Conservation (phyloP, 2,113 vertebrate species). For the Zosterops hypoxanthus region DNA sequence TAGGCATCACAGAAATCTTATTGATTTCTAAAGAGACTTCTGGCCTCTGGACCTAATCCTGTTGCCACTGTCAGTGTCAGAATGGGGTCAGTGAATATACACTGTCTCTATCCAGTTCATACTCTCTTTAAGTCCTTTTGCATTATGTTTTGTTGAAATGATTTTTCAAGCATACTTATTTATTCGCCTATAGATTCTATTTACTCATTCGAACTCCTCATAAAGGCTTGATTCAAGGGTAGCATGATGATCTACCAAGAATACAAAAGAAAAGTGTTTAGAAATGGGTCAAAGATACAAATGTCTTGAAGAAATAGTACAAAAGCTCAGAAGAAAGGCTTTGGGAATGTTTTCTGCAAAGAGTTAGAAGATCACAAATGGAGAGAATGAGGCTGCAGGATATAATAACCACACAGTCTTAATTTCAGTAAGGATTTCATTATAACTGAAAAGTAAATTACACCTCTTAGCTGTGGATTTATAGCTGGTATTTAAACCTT, state of each 20-base stretch:
- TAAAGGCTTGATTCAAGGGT: not conserved
- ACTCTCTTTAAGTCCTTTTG: not conserved
- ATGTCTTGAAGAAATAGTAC: not conserved
- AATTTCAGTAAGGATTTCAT: not conserved
- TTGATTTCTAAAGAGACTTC: not conserved
- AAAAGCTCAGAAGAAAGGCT: not conserved
- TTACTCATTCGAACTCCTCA: not conserved
- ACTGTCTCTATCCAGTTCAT: not conserved
- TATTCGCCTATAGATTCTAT: not conserved
- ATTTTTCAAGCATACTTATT: not conserved
- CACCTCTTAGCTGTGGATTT: not conserved
- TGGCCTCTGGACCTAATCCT: not conserved
- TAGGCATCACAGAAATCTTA: not conserved
- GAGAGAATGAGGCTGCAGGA: not conserved
- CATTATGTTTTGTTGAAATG: not conserved
- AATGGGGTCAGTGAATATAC: not conserved
- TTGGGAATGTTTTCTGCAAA: not conserved
- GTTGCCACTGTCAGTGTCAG: not conserved
- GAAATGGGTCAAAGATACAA: not conserved
- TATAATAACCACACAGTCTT: not conserved
- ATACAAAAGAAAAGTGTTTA: not conserved
- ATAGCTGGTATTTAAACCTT: not conserved
- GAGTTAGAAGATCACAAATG: not conserved
- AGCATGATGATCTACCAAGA: not conserved
- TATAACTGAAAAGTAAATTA: not conserved